Base-by-base conservation (phyloP, 2,797 vertebrate species). In the Poeciliopsis turneri region DNA sequence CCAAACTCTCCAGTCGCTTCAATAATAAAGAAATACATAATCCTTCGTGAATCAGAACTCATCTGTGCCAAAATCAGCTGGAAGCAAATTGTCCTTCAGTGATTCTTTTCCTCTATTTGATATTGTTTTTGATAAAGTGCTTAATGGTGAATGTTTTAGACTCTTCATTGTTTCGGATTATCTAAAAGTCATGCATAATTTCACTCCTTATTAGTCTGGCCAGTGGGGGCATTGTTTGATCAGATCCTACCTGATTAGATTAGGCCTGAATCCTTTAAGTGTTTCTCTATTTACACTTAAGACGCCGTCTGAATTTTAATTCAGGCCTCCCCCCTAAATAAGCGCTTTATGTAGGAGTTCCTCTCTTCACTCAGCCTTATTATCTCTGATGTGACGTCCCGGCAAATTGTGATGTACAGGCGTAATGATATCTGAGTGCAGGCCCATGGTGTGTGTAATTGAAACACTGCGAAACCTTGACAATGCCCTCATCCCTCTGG, bases 361-460 rank as follows among this genome's bases (percentile, higher is more conserved):
- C 45, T 76, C 33, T 80, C 57, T 82, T 85, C 0, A 9, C 78
- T 82, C 73, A 78, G 80, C 73, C 82, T 90, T 76, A 49, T 84
- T 70, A 78, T 75, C 53, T 88, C 80, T 83, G 83, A 87, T 87
- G 55, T 89, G 81, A 86, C 84, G 82, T 79, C 72, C 76, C 82
- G 73, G 87, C 64, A 86, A 90, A 88, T 89, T 88, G 82, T 85
- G 82, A 91, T 80, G 79, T 86, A 84, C 80, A 77, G 82, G 79
- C 89, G 84, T 91, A 93, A 91, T 88, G 76, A 86, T 87, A 81
- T 86, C 86, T 82, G 79, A 89, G 88, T 86, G 78, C 84, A 77
- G 80, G 84, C 76, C 89, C 86, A 88, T 89, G 81, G 83, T 86
- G 86, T 85, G 85, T 85, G 90, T 93, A 92, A 94, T 91, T 94